phyloP scores from a whole-genome alignment of 2,797 vertebrate genomes.

The Anabas testudineus region DNA sequence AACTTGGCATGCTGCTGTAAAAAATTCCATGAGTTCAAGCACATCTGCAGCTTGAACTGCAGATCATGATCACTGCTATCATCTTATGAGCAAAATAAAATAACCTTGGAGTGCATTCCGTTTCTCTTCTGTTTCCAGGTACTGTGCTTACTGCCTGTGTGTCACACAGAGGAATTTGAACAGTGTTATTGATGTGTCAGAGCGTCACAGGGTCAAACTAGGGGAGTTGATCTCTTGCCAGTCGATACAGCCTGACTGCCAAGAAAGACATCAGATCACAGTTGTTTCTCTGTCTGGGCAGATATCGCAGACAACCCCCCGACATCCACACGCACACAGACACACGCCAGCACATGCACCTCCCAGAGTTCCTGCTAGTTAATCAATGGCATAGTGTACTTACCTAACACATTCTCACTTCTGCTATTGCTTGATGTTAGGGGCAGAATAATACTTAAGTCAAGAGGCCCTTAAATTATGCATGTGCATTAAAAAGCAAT shows the following conservation, averaged over 20 bases:
- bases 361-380: slow-evolving; percentile 41
- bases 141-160: slow-evolving; percentile 42
- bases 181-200: slow-evolving; percentile 57
- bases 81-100: slow-evolving; percentile 2
- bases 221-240: slow-evolving; percentile 72
- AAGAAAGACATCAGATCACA: slow-evolving; percentile 74
- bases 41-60: slow-evolving; percentile 6
- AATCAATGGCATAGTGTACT: slow-evolving; percentile 63
- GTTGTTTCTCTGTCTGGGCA: slow-evolving; percentile 54
- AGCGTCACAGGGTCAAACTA: slow-evolving; percentile 61
- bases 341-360: slow-evolving; percentile 26
- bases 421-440: slow-evolving; percentile 23
- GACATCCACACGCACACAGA: slow-evolving; percentile 31
- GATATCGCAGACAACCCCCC: slow-evolving; percentile 26
- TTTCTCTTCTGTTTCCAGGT: slow-evolving; percentile 57
- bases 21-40: background rate
- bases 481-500: slow-evolving; percentile 59
- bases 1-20: slow-evolving; percentile 1
- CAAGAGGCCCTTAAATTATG: slow-evolving; percentile 60
- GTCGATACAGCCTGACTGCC: slow-evolving; percentile 73
- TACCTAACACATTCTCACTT: slow-evolving; percentile 52
- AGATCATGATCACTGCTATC: slow-evolving; percentile 1
- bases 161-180: slow-evolving; percentile 55
- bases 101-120: background rate
- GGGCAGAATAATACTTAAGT: slow-evolving; percentile 57